phyloP scores from a whole-genome alignment of 2,888 invertebrate genomes.

The Rhopalosiphum nymphaeae region DNA sequence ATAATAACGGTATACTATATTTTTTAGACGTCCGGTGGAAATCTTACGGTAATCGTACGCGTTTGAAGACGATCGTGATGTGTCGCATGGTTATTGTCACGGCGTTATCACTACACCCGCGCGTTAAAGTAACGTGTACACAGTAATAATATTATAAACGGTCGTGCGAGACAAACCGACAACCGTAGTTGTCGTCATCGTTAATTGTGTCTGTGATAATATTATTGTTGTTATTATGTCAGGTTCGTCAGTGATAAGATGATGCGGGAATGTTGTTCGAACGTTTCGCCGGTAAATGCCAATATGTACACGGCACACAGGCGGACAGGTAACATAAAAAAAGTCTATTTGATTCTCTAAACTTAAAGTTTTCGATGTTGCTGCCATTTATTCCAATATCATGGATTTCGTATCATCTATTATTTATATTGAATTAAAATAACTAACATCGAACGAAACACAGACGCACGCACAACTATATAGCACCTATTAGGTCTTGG shows the following conservation, averaged over 20 bases:
- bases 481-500: no score
- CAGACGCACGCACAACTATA: no score
- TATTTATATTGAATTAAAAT: neutral
- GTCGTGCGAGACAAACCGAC: neutral
- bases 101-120: neutral
- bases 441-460: neutral
- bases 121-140: neutral
- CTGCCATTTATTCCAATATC: neutral
- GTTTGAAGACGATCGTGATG: neutral
- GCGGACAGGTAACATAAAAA: conserved; percentile 46
- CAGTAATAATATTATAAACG: neutral
- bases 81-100: neutral
- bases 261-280: conserved; percentile 17
- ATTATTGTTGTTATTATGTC: neutral
- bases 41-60: neutral
- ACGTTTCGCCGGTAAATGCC: neutral
- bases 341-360: neutral
- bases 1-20: no score
- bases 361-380: neutral
- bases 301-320: conserved; percentile 36
- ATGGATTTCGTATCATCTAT: neutral
- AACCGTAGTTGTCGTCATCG: neutral
- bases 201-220: neutral
- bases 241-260: neutral
- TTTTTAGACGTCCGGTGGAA: neutral